Percentiles rank a stretch among this genome's conserved stretches.
Evolutionary conservation across 2,113 vertebrate genomes (phyloP).

Genomic region (Agapornis roseicollis): DNA sequence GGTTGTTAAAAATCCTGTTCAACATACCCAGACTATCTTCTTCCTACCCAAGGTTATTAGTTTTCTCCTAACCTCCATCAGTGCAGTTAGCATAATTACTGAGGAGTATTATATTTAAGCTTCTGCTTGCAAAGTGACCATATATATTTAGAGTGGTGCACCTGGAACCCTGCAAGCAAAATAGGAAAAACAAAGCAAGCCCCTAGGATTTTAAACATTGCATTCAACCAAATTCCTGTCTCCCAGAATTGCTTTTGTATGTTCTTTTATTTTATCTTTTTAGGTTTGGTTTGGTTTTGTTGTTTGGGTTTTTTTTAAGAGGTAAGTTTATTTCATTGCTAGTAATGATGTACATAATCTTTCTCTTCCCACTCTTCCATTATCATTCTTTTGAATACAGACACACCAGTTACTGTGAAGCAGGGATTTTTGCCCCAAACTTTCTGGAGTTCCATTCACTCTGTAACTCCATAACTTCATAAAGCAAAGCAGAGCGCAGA

Average conservation of each 20-base stretch:
- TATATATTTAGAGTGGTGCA: not conserved
- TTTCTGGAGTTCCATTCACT: not conserved
- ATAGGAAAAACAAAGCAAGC: not conserved
- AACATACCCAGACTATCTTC: not conserved
- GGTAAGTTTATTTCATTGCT: not conserved
- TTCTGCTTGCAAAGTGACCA: constrained; percentile 42
- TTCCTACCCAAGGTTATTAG: constrained; percentile 28
- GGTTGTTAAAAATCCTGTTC: not conserved
- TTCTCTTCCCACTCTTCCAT: not conserved
- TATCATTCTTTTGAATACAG: not conserved
- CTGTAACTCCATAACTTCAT: not conserved
- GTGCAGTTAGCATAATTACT: constrained; percentile 34
- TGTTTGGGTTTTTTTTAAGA: not conserved
- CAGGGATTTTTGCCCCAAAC: not conserved
- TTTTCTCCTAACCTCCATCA: constrained; percentile 21
- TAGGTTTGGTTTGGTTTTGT: not conserved
- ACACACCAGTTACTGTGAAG: not conserved
- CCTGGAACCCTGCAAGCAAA: constrained; percentile 10
- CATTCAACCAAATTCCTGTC: not conserved
- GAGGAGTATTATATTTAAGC: not conserved
- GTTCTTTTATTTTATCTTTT: not conserved
- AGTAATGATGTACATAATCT: not conserved
- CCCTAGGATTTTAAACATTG: not conserved
- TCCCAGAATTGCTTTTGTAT: not conserved
- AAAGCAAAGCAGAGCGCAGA: not conserved